A percentile compares a stretch with the other conserved stretches of the same genome.
These are phyloP conservation scores for Amphipoea oculea DNA, from an alignment of 2,888 invertebrate genomes.

Conservation along the genomic window DNA sequence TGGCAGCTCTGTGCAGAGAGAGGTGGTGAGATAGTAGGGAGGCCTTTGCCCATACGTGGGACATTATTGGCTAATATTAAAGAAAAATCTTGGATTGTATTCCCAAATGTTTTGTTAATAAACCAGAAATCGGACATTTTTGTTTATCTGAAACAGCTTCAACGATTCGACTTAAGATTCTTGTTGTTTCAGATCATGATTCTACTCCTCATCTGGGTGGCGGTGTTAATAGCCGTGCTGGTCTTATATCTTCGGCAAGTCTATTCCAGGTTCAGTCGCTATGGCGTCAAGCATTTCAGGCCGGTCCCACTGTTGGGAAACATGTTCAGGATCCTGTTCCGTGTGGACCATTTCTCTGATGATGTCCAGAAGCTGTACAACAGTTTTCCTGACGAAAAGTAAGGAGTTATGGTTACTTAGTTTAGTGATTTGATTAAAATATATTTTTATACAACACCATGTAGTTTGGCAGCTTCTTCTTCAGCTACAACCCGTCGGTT, in stretches of 20 bases:
- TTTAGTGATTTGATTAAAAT: not conserved
- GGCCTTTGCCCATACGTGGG: too few species aligned
- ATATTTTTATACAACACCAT: not conserved
- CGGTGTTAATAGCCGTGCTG: constrained; percentile 66
- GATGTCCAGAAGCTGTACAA: constrained; percentile 67
- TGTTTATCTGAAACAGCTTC: too few species aligned
- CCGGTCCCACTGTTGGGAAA: constrained; percentile 77
- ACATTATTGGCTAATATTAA: too few species aligned
- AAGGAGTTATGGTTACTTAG: constrained; percentile 13
- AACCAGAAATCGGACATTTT: too few species aligned
- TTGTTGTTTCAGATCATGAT: constrained; percentile 65
- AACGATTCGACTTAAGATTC: not conserved
- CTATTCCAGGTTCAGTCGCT: constrained; percentile 71
- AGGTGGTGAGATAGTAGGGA: too few species aligned
- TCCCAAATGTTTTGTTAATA: too few species aligned
- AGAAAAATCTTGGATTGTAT: not conserved
- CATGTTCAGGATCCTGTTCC: constrained; percentile 67
- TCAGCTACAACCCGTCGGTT: not conserved
- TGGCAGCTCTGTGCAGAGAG: too few species aligned
- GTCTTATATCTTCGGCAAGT: constrained; percentile 68
- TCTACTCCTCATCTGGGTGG: constrained; percentile 73
- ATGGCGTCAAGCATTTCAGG: constrained; percentile 73
- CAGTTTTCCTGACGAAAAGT: constrained; percentile 77
- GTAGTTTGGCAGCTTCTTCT: not conserved
- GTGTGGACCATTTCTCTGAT: constrained; percentile 65